These are phyloP conservation scores for Heliconius himera DNA, from an alignment of 1,140 invertebrate genomes.

Conservation along the genomic window DNA sequence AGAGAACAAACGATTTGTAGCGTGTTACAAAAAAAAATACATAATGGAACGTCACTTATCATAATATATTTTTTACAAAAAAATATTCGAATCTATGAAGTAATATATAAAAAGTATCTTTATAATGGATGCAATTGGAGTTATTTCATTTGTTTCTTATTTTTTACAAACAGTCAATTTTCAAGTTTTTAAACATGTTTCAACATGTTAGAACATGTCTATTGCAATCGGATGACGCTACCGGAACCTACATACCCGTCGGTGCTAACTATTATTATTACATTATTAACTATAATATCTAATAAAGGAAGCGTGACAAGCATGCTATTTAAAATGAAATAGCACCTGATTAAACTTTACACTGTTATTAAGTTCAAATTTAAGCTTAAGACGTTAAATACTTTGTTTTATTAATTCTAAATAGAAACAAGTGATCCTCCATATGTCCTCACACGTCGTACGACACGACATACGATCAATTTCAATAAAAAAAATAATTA, in stretches of 20 bases:
- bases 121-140: not conserved
- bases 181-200: not conserved
- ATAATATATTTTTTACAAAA: not conserved
- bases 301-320: conserved; percentile 35
- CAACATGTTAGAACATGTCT: not conserved
- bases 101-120: not conserved
- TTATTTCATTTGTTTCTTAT: not conserved
- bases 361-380: conserved; percentile 26
- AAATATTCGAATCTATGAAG: not conserved
- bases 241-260: conserved; percentile 21
- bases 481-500: no score
- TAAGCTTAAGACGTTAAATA: conserved; percentile 28
- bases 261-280: conserved; percentile 29
- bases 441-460: not conserved
- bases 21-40: not conserved
- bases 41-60: not conserved
- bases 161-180: not conserved
- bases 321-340: conserved; percentile 32
- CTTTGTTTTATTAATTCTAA: conserved; percentile 10
- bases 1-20: not conserved
- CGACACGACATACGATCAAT: conserved; percentile 1
- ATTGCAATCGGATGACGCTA: not conserved
- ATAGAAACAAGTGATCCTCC: not conserved
- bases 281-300: conserved; percentile 19
- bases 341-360: conserved; percentile 34